Base-by-base conservation (phyloP, 2,797 vertebrate species). In the Amazonetta brasiliensis region DNA sequence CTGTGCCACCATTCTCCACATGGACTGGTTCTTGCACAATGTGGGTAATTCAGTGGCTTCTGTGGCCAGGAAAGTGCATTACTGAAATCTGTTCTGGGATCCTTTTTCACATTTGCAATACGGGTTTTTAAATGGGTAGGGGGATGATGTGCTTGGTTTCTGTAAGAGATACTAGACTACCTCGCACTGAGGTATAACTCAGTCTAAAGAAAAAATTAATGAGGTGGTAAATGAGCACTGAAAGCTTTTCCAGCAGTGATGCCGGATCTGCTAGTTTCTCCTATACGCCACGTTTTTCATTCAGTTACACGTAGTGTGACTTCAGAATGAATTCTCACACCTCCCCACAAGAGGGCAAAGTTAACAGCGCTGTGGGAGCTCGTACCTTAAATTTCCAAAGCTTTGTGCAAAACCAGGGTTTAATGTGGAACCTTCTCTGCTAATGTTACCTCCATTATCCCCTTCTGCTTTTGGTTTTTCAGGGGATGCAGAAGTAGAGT, bases 341-440 rank as follows among this genome's bases (percentile, higher is more conserved):
- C 35, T 91, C 55, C 56, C 90, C 83, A 88, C 12, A 2, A 94
- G 94, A 86, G 83, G 76, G 88, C 90, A 84, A 86, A 90, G 62
- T 26, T 14, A 60, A 15, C 71, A 30, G 37, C 0, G 8, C 68
- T 31, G 14, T 2, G 19, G 35, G 62, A 81, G 37, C 30, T 19
- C 4, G 1, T 22, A 4, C 44, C 35, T 60, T 7, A 23, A 8
- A 7, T 52, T 60, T 33, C 62, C 3, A 2, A 7, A 63, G 16
- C 5, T 11, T 2, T 20, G 55, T 43, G 23, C 23, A 18, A 44
- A 62, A 10, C 3, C 31, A 56, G 33, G 4, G 19, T 31, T 86
- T 43, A 4, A 23, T 22, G 55, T 66, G 66, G 62, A 63, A 72
- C n/a, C 35, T 79, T 50, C 25, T 80, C 39, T 31, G 19, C 62